A percentile compares a stretch with the other conserved stretches of the same genome.
Conservation (phyloP, 2,797 vertebrate species). For the Gallinago stenura region DNA sequence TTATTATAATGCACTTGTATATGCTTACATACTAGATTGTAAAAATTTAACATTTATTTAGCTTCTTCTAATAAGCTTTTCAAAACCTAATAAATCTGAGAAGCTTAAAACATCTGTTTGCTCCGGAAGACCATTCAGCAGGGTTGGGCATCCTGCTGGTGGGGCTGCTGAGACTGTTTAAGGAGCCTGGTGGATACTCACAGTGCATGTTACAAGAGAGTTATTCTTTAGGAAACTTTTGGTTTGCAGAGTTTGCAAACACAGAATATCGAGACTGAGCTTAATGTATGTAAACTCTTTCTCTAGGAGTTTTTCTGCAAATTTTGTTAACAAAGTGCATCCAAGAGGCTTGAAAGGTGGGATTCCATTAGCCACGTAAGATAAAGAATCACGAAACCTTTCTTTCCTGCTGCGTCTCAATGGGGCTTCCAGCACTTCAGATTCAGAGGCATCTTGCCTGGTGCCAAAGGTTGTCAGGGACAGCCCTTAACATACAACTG, state of each 20-base stretch:
- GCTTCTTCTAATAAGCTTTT: conserved; percentile 61
- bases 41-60: conserved; percentile 70
- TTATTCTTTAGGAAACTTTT: neutral
- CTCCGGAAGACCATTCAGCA: neutral
- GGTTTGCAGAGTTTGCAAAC: neutral
- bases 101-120: conserved; percentile 59
- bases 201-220: neutral
- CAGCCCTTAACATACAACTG: neutral
- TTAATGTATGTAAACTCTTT: neutral
- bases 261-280: neutral
- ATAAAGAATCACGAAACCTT: neutral
- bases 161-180: conserved; percentile 12
- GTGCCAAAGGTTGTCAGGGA: neutral
- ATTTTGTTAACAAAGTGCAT: neutral
- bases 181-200: neutral
- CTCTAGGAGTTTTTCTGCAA: neutral
- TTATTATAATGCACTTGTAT: conserved; percentile 72
- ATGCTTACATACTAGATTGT: conserved; percentile 50
- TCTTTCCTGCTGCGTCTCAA: neutral
- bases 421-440: neutral
- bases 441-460: neutral
- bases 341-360: neutral
- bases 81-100: conserved; percentile 56
- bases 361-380: neutral
- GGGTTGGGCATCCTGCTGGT: neutral